These are phyloP conservation scores for Drosophila busckii DNA, from an alignment of 1,140 invertebrate species.

Conservation along the genomic window DNA sequence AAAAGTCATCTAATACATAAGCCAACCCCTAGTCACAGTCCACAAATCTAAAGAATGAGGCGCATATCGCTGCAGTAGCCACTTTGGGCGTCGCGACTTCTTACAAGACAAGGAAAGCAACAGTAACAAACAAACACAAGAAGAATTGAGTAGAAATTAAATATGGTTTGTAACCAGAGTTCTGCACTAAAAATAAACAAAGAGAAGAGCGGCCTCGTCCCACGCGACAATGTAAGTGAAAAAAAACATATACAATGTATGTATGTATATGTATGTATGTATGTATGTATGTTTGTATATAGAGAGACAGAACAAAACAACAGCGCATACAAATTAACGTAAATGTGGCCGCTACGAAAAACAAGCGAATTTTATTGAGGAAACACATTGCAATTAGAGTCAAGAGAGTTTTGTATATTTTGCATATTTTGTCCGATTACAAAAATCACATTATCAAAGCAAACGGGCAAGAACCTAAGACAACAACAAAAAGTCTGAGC, in stretches of 20 bases:
- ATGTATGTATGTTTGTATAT: background rate
- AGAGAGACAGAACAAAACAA: background rate
- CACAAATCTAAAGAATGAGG: too few species aligned
- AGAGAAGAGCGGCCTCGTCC: constrained; percentile 18
- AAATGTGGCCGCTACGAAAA: constrained; percentile 33
- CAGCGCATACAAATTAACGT: constrained; percentile 57
- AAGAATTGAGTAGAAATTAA: constrained; percentile 46
- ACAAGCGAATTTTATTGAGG: too few species aligned
- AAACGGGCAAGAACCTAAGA: constrained; percentile 51
- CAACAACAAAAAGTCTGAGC: constrained; percentile 30
- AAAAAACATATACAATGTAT: constrained; percentile 18
- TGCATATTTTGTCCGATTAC: too few species aligned
- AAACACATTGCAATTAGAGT: constrained; percentile 33
- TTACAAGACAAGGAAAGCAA: constrained; percentile 3
- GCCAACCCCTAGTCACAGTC: too few species aligned
- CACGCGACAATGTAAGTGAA: background rate
- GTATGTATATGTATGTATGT: background rate
- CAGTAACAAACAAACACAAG: background rate
- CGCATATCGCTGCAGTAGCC: too few species aligned
- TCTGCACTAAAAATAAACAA: constrained; percentile 71
- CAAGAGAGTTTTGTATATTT: too few species aligned
- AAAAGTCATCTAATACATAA: too few species aligned
- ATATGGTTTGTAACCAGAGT: constrained; percentile 66
- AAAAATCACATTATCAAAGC: constrained; percentile 28
- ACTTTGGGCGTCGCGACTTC: too few species aligned